Evolutionary conservation across 2,888 invertebrate species (phyloP).

Genomic region (Synergus itoensis): DNA sequence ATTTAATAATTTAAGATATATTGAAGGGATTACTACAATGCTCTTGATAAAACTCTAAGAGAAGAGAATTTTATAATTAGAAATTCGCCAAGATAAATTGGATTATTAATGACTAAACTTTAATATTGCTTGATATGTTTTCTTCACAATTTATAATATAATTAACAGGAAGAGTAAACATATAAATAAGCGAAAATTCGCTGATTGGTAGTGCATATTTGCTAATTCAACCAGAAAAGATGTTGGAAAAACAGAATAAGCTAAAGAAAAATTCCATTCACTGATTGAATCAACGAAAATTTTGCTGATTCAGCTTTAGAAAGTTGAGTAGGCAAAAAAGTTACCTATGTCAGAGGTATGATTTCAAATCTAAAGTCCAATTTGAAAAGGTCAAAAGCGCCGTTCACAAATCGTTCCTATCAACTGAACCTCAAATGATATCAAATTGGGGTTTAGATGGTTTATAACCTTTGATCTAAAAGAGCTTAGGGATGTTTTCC

Average conservation of each 20-base stretch:
- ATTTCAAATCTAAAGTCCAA: neutral
- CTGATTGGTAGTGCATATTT: too few relatives aligned
- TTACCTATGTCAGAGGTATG: neutral
- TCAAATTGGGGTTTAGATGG: neutral
- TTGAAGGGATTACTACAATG: neutral
- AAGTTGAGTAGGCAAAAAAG: neutral
- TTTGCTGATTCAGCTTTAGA: too few relatives aligned
- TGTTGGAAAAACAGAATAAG: too few relatives aligned
- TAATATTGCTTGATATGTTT: neutral
- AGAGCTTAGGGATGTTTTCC: neutral
- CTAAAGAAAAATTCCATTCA: too few relatives aligned
- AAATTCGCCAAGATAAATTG: neutral
- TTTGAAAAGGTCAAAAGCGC: neutral
- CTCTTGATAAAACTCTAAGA: too few relatives aligned
- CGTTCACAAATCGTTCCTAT: neutral
- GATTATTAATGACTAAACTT: neutral
- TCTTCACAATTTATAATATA: too few relatives aligned
- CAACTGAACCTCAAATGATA: constrained; percentile 10
- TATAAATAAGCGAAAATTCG: too few relatives aligned
- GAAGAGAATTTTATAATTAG: neutral
- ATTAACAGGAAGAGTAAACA: too few relatives aligned
- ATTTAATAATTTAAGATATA: neutral
- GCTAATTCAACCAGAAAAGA: too few relatives aligned
- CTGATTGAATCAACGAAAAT: too few relatives aligned
- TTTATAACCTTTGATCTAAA: neutral